Conservation (phyloP, 2,113 vertebrate species). For the Lepus americanus region DNA sequence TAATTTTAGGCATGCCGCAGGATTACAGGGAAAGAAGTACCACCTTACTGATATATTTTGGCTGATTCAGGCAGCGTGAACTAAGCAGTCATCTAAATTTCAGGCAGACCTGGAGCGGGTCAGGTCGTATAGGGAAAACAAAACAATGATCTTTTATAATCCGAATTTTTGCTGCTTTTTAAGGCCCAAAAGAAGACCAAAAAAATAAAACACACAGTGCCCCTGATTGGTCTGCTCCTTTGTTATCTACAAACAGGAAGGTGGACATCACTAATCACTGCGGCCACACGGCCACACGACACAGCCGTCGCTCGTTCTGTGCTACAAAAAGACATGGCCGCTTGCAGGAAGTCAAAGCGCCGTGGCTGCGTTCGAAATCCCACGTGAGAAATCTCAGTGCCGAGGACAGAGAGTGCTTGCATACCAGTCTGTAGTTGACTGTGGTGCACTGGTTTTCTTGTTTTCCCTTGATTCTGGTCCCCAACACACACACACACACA, state of each 20-base stretch:
- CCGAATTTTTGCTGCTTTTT: background rate
- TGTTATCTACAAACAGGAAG: background rate
- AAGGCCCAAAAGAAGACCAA: too few relatives aligned
- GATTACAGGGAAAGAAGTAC: background rate
- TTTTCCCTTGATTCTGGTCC: too few relatives aligned
- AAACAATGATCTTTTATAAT: background rate
- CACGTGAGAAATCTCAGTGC: background rate
- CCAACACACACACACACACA: background rate
- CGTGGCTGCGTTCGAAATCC: background rate
- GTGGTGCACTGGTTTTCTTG: background rate
- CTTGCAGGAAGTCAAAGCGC: background rate
- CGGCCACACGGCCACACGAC: background rate
- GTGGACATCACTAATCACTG: background rate
- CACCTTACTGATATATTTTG: background rate
- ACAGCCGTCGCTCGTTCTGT: background rate
- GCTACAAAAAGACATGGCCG: background rate
- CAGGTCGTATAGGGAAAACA: background rate
- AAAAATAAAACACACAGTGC: too few relatives aligned
- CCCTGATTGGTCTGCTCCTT: background rate
- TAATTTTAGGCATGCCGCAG: background rate
- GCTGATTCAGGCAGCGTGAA: background rate
- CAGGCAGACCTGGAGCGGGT: background rate
- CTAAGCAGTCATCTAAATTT: background rate
- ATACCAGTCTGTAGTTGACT: background rate
- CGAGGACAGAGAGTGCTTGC: background rate